Conservation (phyloP, 2,888 invertebrate genomes). For the Eurois occulta region DNA sequence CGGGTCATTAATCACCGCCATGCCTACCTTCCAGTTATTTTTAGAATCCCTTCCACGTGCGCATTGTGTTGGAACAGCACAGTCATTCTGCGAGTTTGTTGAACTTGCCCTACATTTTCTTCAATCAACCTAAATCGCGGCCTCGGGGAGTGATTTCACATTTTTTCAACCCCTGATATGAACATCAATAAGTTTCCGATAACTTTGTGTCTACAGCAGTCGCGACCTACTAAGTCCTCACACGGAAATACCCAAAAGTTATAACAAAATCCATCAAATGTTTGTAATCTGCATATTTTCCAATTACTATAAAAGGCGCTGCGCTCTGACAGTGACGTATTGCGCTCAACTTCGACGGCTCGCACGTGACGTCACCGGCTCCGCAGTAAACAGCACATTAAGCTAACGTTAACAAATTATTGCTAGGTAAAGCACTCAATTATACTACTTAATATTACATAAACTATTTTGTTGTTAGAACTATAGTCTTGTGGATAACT, state of each 20-base stretch:
- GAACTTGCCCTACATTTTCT: constrained; percentile 28
- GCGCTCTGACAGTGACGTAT: constrained; percentile 30
- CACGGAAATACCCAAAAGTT: not conserved
- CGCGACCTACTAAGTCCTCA: not conserved
- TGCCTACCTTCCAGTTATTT: constrained; percentile 49
- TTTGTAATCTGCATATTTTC: constrained; percentile 20
- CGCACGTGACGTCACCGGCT: not conserved
- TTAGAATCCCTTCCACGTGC: constrained; percentile 34
- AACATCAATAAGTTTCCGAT: not conserved
- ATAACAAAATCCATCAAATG: constrained; percentile 25
- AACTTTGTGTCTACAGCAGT: not conserved
- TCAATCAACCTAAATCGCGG: constrained; percentile 6
- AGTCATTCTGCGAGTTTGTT: constrained; percentile 46
- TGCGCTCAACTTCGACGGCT: not conserved
- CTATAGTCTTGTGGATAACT: not conserved
- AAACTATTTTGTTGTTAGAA: constrained; percentile 8
- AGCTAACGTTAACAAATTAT: constrained; percentile 48
- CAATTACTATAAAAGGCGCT: constrained; percentile 36
- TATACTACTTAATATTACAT: constrained; percentile 45
- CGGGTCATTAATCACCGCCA: constrained; percentile 49
- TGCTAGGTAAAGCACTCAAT: constrained; percentile 60
- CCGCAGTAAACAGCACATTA: not conserved
- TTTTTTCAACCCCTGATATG: constrained; percentile 3
- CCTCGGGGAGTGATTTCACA: not conserved
- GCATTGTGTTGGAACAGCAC: constrained; percentile 36